Conservation (phyloP, 2,888 invertebrate genomes). For the Crematogaster levior region DNA sequence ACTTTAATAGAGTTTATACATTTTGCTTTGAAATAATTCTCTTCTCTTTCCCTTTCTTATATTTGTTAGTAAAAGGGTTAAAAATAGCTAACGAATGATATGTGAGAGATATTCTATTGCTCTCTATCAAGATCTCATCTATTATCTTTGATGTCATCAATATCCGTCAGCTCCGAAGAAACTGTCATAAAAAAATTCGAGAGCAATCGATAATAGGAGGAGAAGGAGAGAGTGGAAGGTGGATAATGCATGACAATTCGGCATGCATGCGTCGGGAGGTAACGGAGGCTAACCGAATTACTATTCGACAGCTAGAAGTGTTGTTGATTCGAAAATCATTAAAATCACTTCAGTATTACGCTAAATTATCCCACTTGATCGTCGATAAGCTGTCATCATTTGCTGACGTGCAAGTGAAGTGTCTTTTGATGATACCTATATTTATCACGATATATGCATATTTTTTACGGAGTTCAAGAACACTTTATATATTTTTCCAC, state of each 20-base stretch:
- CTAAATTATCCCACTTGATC: conserved; percentile 41
- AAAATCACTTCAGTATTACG: conserved; percentile 51
- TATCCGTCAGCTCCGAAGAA: conserved; percentile 27
- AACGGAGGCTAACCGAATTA: conserved; percentile 29
- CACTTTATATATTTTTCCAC: not conserved
- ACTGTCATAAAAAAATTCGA: conserved; percentile 22
- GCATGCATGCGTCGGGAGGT: conserved; percentile 3
- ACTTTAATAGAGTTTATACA: not conserved
- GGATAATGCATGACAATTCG: conserved; percentile 37
- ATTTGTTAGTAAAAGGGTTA: not conserved
- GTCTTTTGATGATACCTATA: conserved; percentile 22
- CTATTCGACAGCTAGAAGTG: conserved; percentile 57
- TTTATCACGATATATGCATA: conserved; percentile 20
- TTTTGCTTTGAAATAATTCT: conserved; percentile 1
- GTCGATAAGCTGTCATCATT: conserved; percentile 30
- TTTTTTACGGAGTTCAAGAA: not conserved
- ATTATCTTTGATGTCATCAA: conserved; percentile 36
- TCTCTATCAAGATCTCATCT: conserved; percentile 32
- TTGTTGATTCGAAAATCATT: conserved; percentile 65
- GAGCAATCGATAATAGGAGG: conserved; percentile 25
- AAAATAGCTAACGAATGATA: conserved; percentile 34
- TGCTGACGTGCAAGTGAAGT: conserved; percentile 31
- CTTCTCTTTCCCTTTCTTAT: not conserved
- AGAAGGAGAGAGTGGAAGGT: not conserved
- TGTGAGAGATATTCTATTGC: conserved; percentile 13